Evolutionary conservation across 2,113 vertebrate species (phyloP).

Genomic region (Tympanuchus pallidicinctus): DNA sequence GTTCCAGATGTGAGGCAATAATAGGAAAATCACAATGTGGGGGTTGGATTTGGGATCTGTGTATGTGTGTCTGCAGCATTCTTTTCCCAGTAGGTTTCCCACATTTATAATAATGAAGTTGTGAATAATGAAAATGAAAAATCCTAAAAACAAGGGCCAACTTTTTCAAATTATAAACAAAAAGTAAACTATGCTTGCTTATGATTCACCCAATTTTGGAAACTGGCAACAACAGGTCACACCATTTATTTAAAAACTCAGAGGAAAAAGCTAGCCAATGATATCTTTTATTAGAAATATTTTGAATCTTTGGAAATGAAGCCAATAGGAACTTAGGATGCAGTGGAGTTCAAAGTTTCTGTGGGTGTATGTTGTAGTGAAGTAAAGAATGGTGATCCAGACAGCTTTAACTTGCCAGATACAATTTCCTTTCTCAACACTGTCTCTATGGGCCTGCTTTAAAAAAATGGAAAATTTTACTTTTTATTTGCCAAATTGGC

Average conservation of each 20-base stretch:
- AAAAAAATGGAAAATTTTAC: slow-evolving; percentile 31
- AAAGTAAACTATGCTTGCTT: not conserved
- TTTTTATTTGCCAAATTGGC: slow-evolving; percentile 32
- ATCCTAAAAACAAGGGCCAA: slow-evolving; percentile 17
- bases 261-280: not conserved
- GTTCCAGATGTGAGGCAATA: slow-evolving; percentile 64
- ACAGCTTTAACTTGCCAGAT: slow-evolving; percentile 53
- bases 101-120: slow-evolving; percentile 59
- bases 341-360: slow-evolving; percentile 46
- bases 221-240: slow-evolving; percentile 3
- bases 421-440: slow-evolving; percentile 54
- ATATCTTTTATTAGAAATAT: slow-evolving; percentile 61
- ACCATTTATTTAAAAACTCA: slow-evolving; percentile 36
- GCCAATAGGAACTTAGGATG: slow-evolving; percentile 44
- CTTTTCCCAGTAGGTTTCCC: slow-evolving; percentile 59
- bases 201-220: slow-evolving; percentile 42
- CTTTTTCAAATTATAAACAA: slow-evolving; percentile 42
- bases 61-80: slow-evolving; percentile 19
- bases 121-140: slow-evolving; percentile 1
- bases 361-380: slow-evolving; percentile 49
- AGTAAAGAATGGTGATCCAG: slow-evolving; percentile 38
- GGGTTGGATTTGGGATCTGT: slow-evolving; percentile 23
- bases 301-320: slow-evolving; percentile 28
- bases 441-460: slow-evolving; percentile 20
- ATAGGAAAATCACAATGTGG: slow-evolving; percentile 39